These are phyloP conservation scores for Piscicola geometra DNA, from an alignment of 2,888 invertebrate species.

Conservation along the genomic window DNA sequence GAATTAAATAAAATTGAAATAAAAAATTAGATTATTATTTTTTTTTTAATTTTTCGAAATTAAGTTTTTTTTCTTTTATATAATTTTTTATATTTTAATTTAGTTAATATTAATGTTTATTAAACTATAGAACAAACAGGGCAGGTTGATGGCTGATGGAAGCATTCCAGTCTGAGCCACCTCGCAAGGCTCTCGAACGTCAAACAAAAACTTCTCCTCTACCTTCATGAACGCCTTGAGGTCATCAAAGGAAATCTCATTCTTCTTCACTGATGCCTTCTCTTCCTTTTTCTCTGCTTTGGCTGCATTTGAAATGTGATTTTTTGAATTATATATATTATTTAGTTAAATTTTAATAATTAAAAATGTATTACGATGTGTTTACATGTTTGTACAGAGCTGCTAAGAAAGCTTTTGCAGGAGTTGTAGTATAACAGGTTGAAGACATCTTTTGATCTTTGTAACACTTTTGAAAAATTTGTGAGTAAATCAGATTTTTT, in stretches of 20 bases:
- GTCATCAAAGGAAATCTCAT: constrained; percentile 28
- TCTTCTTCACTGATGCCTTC: constrained; percentile 14
- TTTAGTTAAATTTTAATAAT: neutral
- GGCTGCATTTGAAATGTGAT: neutral
- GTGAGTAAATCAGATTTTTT: neutral
- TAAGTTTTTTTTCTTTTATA: no score
- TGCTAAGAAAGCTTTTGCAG: neutral
- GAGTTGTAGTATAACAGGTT: neutral
- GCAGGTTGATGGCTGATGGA: constrained; percentile 50
- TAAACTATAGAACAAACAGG: constrained; percentile 45
- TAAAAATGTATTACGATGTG: neutral
- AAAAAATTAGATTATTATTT: no score
- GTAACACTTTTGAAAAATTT: neutral
- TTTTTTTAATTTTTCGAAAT: no score
- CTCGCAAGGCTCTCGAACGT: constrained; percentile 52
- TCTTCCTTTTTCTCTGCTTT: neutral
- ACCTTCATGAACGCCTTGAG: constrained; percentile 6
- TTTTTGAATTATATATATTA: no score
- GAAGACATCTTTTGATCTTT: neutral
- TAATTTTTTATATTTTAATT: no score
- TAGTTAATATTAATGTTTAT: no score
- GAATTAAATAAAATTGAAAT: neutral
- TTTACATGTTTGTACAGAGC: neutral
- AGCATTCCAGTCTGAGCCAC: constrained; percentile 49
- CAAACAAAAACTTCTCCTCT: constrained; percentile 45